Conservation (phyloP, 64 coral and sea anemone genomes). For the Montipora capricornis region DNA sequence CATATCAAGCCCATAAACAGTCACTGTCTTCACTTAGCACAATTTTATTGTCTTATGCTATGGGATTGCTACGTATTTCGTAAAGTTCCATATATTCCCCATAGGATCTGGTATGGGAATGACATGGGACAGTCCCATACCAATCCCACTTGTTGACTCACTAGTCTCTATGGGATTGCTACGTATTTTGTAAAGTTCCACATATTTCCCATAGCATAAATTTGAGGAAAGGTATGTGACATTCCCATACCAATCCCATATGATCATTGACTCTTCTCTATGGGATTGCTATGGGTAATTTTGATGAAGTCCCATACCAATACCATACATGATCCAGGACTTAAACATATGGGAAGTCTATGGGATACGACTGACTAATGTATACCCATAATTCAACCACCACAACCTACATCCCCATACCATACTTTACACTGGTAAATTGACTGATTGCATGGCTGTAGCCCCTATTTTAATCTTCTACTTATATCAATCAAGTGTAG, state of each 20-base stretch:
- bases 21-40: not conserved
- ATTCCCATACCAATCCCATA: conserved; percentile 49
- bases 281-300: conserved; percentile 59
- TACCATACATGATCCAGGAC: conserved; percentile 37
- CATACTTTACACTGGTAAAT: not conserved
- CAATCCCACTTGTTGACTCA: conserved; percentile 9
- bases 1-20: conserved; percentile 59
- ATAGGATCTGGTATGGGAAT: conserved; percentile 21
- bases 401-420: not conserved
- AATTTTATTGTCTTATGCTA: conserved; percentile 43
- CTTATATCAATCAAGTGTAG: too few species aligned
- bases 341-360: not conserved
- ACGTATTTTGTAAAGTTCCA: conserved; percentile 24
- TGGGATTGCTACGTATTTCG: conserved; percentile 51
- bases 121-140: conserved; percentile 53
- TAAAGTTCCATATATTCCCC: conserved; percentile 33
- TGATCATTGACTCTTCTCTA: not conserved
- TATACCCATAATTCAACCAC: too few species aligned
- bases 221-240: not conserved
- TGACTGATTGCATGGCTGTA: too few species aligned
- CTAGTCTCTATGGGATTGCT: conserved; percentile 65
- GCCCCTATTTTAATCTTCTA: too few species aligned
- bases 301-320: conserved; percentile 45
- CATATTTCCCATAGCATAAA: conserved; percentile 12
- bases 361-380: too few species aligned